These are phyloP conservation scores for Vanessa cardui DNA, from an alignment of 2,888 invertebrate species.

Conservation along the genomic window DNA sequence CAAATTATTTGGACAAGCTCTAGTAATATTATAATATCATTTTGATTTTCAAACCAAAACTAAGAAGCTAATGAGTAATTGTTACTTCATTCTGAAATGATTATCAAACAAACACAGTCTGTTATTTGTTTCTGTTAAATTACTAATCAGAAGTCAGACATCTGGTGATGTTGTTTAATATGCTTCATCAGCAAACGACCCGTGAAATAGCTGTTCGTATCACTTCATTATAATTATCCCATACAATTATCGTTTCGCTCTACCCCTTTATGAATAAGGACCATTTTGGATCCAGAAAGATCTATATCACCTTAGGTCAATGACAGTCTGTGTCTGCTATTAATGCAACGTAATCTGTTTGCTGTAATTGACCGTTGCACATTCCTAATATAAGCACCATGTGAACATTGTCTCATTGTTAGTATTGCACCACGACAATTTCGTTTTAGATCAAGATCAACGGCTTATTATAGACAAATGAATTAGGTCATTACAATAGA, in stretches of 20 bases:
- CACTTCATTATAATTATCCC: slow-evolving; percentile 61
- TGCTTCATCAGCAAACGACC: slow-evolving; percentile 49
- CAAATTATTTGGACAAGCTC: too few species aligned
- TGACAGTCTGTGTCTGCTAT: slow-evolving; percentile 71
- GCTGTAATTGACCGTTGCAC: slow-evolving; percentile 52
- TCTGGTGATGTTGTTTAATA: slow-evolving; percentile 32
- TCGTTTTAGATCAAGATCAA: slow-evolving; percentile 61
- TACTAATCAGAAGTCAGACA: slow-evolving; percentile 11
- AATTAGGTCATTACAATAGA: slow-evolving; percentile 53
- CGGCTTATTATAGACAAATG: slow-evolving; percentile 44
- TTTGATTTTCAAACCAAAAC: too few species aligned
- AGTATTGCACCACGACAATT: slow-evolving; percentile 34
- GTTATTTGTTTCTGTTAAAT: slow-evolving; percentile 5
- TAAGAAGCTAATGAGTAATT: background rate
- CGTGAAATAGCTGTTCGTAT: slow-evolving; percentile 61
- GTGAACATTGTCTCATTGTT: slow-evolving; percentile 40
- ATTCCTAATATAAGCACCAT: slow-evolving; percentile 58
- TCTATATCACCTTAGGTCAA: slow-evolving; percentile 52
- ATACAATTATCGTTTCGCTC: slow-evolving; percentile 44
- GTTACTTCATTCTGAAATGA: background rate
- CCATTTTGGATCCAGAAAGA: slow-evolving; percentile 43
- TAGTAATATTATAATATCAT: too few species aligned
- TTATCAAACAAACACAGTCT: background rate
- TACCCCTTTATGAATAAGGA: slow-evolving; percentile 38
- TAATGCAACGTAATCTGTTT: slow-evolving; percentile 52